Evolutionary conservation across 1,140 invertebrate genomes (phyloP), one percentile per base, ranked within the genome.

Genomic region (Drosophila arawakana): DNA sequence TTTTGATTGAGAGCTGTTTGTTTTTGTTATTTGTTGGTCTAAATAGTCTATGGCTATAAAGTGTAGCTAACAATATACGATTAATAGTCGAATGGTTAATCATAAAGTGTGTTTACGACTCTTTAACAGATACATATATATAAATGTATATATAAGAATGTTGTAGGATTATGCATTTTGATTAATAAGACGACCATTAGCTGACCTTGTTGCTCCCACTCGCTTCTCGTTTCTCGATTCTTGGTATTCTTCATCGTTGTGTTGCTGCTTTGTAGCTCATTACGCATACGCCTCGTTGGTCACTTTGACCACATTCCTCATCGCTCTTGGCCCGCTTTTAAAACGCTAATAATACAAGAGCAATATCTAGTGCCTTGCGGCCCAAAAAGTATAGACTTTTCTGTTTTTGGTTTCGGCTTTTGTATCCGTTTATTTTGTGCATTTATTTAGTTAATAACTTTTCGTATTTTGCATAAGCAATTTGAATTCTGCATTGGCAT

Each of bases 371-470:
- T 39, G 71, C 73, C 68, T 70, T 67, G 57, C 57, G 75, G 75
- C 83, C 69, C 50, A 34, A 68, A 80, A 86, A 86, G 67, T 67
- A 88, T 69, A 88, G 84, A 89, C 83, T 73, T 78, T 67, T 63
- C 50, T 70, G 62, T 71, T 62, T 81, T 84, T 75, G 66, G 67
- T 76, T 79, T 63, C 75, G 83, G 83, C 81, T 65, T 77, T 83
- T 84, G 81, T 68, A 43, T 83, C 77, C 81, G 81, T 68, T 75
- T 54, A 54, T 69, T 78, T 84, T 88, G 84, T 88, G 83, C 83
- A 89, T 78, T 88, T 89, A 83, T 80, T 86, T 80, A 89, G 73
- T 89, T 86, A 83, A 88, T 88, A 86, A 86, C 84, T 82, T 82
- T 66, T 78, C 37, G 30, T 41, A 58, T 81, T 82, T 70, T 69